phyloP scores from a whole-genome alignment of 2,888 invertebrate genomes.

The Cantharis rustica region DNA sequence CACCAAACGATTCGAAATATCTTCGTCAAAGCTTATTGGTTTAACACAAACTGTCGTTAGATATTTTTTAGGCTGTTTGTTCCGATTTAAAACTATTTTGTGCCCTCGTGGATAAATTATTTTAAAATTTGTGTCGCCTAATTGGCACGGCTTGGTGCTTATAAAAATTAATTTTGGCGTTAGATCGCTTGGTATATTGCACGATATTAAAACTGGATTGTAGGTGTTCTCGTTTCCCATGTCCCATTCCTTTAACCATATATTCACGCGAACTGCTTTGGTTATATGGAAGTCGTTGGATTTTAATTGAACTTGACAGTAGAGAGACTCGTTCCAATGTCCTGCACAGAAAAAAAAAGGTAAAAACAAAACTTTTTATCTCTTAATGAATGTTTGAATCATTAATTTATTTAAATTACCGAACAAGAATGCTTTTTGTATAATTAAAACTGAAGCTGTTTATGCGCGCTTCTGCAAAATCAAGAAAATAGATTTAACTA shows the following conservation, averaged over 20 bases:
- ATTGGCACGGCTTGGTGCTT: slow-evolving; percentile 59
- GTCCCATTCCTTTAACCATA: slow-evolving; percentile 70
- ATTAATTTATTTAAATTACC: neutral
- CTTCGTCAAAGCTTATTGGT: slow-evolving; percentile 68
- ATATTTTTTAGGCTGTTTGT: neutral
- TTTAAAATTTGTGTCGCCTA: slow-evolving; percentile 34
- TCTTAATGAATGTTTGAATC: neutral
- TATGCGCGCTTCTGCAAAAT: neutral
- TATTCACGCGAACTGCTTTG: slow-evolving; percentile 61
- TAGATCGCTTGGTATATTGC: slow-evolving; percentile 61
- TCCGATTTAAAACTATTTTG: slow-evolving; percentile 10
- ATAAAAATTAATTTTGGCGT: slow-evolving; percentile 58
- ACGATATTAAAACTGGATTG: slow-evolving; percentile 67
- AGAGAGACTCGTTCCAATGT: slow-evolving; percentile 55
- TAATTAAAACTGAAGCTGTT: neutral
- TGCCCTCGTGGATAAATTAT: slow-evolving; percentile 41
- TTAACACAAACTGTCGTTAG: slow-evolving; percentile 71
- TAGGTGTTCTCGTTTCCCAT: slow-evolving; percentile 55
- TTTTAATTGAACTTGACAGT: slow-evolving; percentile 61
- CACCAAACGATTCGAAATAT: slow-evolving; percentile 65
- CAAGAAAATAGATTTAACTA: neutral
- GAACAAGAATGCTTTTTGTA: neutral
- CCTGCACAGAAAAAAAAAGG: slow-evolving; percentile 40
- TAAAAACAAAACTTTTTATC: neutral
- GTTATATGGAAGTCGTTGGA: slow-evolving; percentile 42